phyloP scores from a whole-genome alignment of 2,888 invertebrate species.

The Erebia ligea region DNA sequence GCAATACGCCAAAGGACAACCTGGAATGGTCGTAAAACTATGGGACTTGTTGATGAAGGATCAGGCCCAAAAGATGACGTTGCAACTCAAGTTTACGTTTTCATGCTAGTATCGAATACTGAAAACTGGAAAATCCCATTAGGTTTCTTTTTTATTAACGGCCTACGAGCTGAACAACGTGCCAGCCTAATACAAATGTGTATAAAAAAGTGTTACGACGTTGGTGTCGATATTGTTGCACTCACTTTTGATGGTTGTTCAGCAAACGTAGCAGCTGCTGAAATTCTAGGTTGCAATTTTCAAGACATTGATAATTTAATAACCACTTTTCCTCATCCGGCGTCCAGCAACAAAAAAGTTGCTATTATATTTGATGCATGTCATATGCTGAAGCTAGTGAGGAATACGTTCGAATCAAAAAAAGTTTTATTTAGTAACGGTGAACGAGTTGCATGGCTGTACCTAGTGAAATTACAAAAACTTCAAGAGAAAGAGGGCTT shows the following conservation, averaged over 20 bases:
- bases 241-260: conserved; percentile 20
- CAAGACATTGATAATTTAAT: conserved; percentile 18
- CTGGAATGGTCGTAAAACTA: conserved; percentile 19
- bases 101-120: conserved; percentile 23
- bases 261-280: conserved; percentile 17
- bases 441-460: conserved; percentile 16
- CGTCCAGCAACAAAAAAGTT: conserved; percentile 13
- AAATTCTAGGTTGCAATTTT: conserved; percentile 24
- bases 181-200: conserved; percentile 21
- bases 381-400: conserved; percentile 23
- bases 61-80: conserved; percentile 24
- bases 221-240: conserved; percentile 21
- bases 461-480: conserved; percentile 17
- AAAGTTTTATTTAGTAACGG: conserved; percentile 21
- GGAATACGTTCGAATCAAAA: conserved; percentile 20
- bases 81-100: conserved; percentile 22
- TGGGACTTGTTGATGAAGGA: conserved; percentile 25
- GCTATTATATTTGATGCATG: conserved; percentile 21
- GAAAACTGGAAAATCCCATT: conserved; percentile 24
- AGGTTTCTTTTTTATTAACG: conserved; percentile 22
- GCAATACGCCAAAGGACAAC: conserved; percentile 22
- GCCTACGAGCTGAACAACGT: conserved; percentile 22
- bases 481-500: conserved; percentile 21
- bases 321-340: conserved; percentile 22
- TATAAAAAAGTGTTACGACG: conserved; percentile 20